Conservation (phyloP, 2,113 vertebrate genomes). For the Rattus rattus region DNA sequence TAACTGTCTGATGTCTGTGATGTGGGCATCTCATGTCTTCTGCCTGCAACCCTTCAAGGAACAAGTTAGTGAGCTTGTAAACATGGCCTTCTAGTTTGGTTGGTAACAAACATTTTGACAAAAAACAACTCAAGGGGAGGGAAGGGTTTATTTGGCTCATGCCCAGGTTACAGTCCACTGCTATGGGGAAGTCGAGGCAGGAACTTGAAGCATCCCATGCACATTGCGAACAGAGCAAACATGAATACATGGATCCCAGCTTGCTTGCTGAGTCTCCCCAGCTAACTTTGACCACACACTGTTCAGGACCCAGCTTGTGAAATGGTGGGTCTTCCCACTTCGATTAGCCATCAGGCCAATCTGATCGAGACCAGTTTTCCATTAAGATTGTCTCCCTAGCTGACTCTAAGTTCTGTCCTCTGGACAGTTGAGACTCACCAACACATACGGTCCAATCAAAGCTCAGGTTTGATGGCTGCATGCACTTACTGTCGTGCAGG, state of each 20-base stretch:
- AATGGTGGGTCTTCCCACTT: not conserved
- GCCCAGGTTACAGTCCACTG: not conserved
- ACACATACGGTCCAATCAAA: not conserved
- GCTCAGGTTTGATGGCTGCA: not conserved
- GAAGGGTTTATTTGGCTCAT: not conserved
- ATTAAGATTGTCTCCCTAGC: not conserved
- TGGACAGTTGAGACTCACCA: not conserved
- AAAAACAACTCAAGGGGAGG: not conserved
- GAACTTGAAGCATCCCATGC: not conserved
- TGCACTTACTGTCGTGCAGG: not conserved
- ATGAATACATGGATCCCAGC: too few species aligned
- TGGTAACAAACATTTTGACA: not conserved
- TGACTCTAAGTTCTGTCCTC: not conserved
- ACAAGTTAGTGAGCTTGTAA: not conserved
- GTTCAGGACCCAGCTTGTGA: not conserved
- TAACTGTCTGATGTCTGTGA: not conserved
- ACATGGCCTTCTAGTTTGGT: not conserved
- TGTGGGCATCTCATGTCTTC: not conserved
- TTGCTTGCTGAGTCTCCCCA: not conserved
- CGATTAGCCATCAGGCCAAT: not conserved
- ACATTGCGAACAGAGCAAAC: not conserved
- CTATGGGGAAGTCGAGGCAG: not conserved
- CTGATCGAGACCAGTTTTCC: not conserved
- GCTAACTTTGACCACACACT: not conserved
- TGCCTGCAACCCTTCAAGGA: not conserved